A percentile compares a stretch with the other conserved stretches of the same genome.
phyloP scores from a whole-genome alignment of 2,113 vertebrate genomes.

The Pagrus major region DNA sequence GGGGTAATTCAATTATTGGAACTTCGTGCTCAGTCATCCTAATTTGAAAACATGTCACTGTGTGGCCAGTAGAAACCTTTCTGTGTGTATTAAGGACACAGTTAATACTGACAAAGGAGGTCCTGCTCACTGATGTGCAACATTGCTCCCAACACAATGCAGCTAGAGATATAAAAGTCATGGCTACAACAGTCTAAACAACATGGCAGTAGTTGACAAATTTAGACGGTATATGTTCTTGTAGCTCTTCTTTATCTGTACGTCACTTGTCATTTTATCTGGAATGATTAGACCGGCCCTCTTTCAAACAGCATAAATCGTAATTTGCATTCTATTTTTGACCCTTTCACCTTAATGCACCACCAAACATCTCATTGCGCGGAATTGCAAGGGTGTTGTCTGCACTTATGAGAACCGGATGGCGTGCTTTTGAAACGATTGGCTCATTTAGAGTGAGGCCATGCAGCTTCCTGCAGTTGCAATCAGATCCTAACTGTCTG shows the following conservation, averaged over 20 bases:
- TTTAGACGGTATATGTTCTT: not conserved
- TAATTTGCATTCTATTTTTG: conserved; percentile 11
- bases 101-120: not conserved
- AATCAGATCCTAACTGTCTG: conserved; percentile 40
- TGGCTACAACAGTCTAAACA: not conserved
- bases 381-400: conserved; percentile 22
- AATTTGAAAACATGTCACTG: not conserved
- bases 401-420: conserved; percentile 33
- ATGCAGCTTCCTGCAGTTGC: conserved; percentile 68
- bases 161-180: not conserved
- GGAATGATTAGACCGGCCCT: not conserved
- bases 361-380: not conserved
- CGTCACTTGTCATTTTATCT: not conserved
- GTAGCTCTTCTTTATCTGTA: not conserved
- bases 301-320: not conserved
- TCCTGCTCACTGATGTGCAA: not conserved
- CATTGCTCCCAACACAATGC: not conserved
- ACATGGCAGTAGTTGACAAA: not conserved
- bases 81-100: not conserved
- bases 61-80: not conserved
- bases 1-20: not conserved
- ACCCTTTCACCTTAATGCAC: conserved; percentile 3
- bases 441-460: conserved; percentile 47
- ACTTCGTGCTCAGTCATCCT: not conserved
- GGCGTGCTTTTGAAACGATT: conserved; percentile 34